Evolutionary conservation across 2,888 invertebrate genomes (phyloP), one percentile per base, ranked within the genome.

Genomic region (Anaspis maculata): DNA sequence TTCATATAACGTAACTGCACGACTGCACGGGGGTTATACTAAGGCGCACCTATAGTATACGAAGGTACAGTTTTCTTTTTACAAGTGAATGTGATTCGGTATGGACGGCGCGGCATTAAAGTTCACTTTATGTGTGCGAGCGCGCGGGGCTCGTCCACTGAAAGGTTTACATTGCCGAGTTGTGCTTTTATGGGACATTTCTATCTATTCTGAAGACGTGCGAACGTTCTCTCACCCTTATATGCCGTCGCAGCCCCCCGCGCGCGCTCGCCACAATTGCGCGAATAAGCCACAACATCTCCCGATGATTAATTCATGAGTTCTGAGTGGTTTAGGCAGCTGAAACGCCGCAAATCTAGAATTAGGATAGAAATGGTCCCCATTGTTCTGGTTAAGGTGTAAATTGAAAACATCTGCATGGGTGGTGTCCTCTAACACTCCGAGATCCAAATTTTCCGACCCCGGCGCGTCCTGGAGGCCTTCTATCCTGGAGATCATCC

Each of bases 251-350:
- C 31, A 14, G 11, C 33, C 30, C 32, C 22, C 34, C 9, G 34
- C 19, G 22, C 34, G 33, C 40, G 32, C 21, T n/a, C 32, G 31
- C 33, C 39, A 42, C 42, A 42, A 39, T 42, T 42, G 42, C 45
- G 38, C 44, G 54, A 57, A 56, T 58, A 56, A 58, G 56, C 58
- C 58, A 56, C 59, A 61, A 58, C 60, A 61, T 57, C 59, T 56
- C 52, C 45, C 49, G 55, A 61, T 61, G 61, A 61, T 61, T 61
- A 61, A 61, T 61, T 61, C 61, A 61, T 61, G 61, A 61, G 58
- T 50, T 49, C 50, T 53, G 59, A 59, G 59, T 59, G 60, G 59
- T 59, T 61, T 58, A 57, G 58, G 57, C 56, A 47, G 54, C 54
- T 52, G 53, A 48, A 58, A 52, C 51, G 56, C 57, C 56, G 55